Evolutionary conservation across 2,797 vertebrate genomes (phyloP).

Genomic region (Typhlichthys subterraneus): DNA sequence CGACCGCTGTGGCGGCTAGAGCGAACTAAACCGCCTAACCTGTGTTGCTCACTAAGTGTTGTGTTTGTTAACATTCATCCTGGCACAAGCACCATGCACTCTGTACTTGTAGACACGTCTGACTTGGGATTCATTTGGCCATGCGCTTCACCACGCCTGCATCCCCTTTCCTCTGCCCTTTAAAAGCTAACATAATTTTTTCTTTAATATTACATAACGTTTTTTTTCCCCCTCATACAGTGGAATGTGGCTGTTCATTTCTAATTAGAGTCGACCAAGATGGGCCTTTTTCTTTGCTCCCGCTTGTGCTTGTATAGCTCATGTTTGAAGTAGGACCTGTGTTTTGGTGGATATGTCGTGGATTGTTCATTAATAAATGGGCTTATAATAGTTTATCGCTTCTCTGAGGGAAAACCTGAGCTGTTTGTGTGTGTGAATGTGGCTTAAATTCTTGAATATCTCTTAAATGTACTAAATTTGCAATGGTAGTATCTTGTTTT

Average conservation of each 20-base stretch:
- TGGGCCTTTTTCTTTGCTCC: constrained; percentile 1
- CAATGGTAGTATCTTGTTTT: no score
- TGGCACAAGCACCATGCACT: constrained; percentile 22
- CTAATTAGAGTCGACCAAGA: constrained; percentile 45
- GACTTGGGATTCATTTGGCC: not conserved
- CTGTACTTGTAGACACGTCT: constrained; percentile 27
- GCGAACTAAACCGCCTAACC: constrained; percentile 23
- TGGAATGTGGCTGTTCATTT: constrained; percentile 58
- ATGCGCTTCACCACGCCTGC: constrained; percentile 21
- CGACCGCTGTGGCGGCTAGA: constrained; percentile 25
- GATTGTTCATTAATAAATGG: not conserved
- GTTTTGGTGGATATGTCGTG: not conserved
- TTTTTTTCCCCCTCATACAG: constrained; percentile 50
- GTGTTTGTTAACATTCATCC: constrained; percentile 36
- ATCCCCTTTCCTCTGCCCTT: constrained; percentile 26
- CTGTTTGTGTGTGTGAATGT: no score
- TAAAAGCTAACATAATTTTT: not conserved
- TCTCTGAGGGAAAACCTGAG: no score
- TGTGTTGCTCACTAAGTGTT: constrained; percentile 33
- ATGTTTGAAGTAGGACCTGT: constrained; percentile 1
- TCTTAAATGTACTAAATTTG: no score
- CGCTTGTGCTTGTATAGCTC: constrained; percentile 7
- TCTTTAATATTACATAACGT: constrained; percentile 25
- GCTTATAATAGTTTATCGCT: no score
- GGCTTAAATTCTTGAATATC: no score